Evolutionary conservation across 2,888 invertebrate species (phyloP), one percentile per base, ranked within the genome.

Genomic region (Antitype chi): DNA sequence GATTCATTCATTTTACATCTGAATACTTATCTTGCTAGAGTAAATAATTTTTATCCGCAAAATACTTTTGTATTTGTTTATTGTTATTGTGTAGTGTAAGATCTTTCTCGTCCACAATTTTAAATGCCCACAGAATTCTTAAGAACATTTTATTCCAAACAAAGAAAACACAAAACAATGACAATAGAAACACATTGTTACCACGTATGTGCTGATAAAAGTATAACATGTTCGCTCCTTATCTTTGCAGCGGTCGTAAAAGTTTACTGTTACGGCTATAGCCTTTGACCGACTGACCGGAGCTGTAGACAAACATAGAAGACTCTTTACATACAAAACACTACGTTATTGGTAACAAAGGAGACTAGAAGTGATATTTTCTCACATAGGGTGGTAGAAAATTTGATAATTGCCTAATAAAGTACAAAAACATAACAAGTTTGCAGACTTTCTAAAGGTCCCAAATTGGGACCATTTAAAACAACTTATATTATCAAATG

Each of bases 181-280:
- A 81, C 64, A 71, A 62, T 47, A 85, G 63, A 66, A 80, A 71
- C 73, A 85, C 85, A 85, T 69, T 77, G 85, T 85, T 80, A 68
- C 71, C 73, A 59, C 59, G 57, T 76, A 84, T 69, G 77, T 78
- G 64, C 77, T 82, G 82, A 85, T 85, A 85, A 84, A 84, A 86
- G 77, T 80, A 77, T 84, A 84, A 81, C 80, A 74, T 83, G 71
- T 68, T 49, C 53, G 60, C 70, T 82, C 74, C 82, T 85, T 86
- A 86, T 86, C 85, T 85, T 78, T 75, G 82, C 77, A 68, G 32
- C 77, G 74, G 74, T 85, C 83, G 73, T 86, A 85, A 87, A 86
- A 73, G 55, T 87, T 87, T 78, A 85, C 63, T 76, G 78, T 78
- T 85, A 74, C 74, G 68, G 47, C 66, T 75, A 62, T 71, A 60